Evolutionary conservation across 1,140 invertebrate species (phyloP).

Genomic region (Pemphigus obesinymphae): DNA sequence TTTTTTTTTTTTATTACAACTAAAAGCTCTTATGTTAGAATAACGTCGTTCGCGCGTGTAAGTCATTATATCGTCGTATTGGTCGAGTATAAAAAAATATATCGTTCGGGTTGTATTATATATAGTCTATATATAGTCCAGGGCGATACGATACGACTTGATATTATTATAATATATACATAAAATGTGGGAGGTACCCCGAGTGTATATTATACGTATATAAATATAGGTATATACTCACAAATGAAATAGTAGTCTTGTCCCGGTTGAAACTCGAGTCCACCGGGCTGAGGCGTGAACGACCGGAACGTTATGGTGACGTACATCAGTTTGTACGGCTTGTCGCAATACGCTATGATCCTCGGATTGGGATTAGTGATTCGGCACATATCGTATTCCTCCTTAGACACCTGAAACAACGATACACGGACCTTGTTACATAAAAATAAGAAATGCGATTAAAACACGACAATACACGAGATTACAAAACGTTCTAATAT

Average conservation of each 20-base stretch:
- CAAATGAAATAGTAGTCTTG: conserved; percentile 96
- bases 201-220: background rate
- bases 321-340: conserved; percentile 88
- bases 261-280: conserved; percentile 87
- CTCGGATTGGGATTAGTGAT: conserved; percentile 89
- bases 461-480: background rate
- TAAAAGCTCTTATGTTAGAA: background rate
- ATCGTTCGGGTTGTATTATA: background rate
- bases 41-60: background rate
- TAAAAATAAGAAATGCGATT: background rate
- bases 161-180: background rate
- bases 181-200: too few relatives aligned
- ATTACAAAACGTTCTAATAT: background rate
- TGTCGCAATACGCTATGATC: conserved; percentile 92
- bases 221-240: conserved; percentile 52
- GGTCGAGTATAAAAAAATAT: background rate
- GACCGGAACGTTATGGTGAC: conserved; percentile 95
- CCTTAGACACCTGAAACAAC: conserved; percentile 70
- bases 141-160: background rate
- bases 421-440: background rate
- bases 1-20: background rate
- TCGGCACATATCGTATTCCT: conserved; percentile 91
- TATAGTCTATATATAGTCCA: background rate
- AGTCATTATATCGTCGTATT: background rate
- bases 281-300: conserved; percentile 90